Base-by-base conservation (phyloP, 2,113 vertebrate species). In the Calypte anna region DNA sequence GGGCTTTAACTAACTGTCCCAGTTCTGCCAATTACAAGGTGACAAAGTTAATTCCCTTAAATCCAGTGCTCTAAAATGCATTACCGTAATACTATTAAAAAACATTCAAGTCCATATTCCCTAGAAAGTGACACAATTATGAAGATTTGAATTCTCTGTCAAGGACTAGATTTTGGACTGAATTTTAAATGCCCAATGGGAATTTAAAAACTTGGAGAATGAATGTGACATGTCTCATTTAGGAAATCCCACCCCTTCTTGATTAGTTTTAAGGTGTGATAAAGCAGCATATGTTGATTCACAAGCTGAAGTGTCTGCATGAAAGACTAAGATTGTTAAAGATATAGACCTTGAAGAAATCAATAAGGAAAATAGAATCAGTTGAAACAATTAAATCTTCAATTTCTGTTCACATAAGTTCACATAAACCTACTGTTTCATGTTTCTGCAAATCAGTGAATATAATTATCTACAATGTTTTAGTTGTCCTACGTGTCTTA, bases 1-100 rank as follows among this genome's bases (percentile, higher is more conserved):
- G 33, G 38, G 55, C 90, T 94, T 84, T 88, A 92, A 70, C 16
- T 55, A 78, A 20, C 43, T 88, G 61, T 67, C 48, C 83, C 25
- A 84, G 69, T 89, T 95, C 74, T 96, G 66, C 57, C 80, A 95
- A 78, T 82, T 97, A 86, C 2, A 2, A 79, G 63, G 43, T 9
- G 11, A 86, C 89, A 86, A 92, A 91, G 57, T 92, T 94, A 94
- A 96, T 96, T 96, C 81, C 19, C 67, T 91, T 85, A 80, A 90
- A 70, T 61, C 83, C 82, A 84, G 24, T 77, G 66, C 24, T 96
- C 44, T 90, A 36, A 90, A 81, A 91, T 43, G 78, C 16, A 72
- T 76, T 94, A 80, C 67, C 2, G 0, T 79, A 91, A 89, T 36
- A 58, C 14, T 36, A 76, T 90, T 95, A 83, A 61, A 83, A 83